A percentile compares a stretch with the other conserved stretches of the same genome.
Conservation (phyloP, 2,797 vertebrate genomes). For the Rhincodon typus region DNA sequence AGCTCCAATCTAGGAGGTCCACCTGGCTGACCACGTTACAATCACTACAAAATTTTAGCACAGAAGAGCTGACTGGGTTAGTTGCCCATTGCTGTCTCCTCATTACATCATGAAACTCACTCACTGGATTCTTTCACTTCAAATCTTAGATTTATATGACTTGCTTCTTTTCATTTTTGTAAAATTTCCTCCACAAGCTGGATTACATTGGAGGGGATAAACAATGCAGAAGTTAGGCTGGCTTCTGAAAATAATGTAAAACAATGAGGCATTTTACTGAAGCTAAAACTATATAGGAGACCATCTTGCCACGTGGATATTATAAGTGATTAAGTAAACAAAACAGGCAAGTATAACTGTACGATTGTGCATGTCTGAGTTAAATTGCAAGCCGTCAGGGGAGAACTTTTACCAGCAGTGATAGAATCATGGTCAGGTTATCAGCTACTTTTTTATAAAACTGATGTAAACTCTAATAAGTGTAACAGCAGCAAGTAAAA, state of each 20-base stretch:
- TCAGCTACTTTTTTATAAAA: neutral
- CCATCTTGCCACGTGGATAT: neutral
- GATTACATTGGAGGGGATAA: neutral
- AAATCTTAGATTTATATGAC: neutral
- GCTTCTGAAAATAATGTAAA: neutral
- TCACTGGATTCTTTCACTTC: no score
- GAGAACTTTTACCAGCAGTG: neutral
- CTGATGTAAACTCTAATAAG: neutral
- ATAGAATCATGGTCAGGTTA: neutral
- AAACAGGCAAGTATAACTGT: neutral
- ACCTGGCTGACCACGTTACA: no score
- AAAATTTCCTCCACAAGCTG: no score
- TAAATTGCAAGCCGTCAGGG: neutral
- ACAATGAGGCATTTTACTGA: neutral
- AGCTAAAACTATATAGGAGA: neutral
- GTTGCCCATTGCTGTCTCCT: no score
- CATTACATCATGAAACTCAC: no score
- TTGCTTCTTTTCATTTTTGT: neutral
- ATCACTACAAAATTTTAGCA: no score
- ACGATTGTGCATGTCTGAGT: neutral
- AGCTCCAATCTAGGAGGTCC: no score
- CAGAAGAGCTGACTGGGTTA: no score
- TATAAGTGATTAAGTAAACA: neutral
- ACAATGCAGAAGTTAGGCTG: neutral
- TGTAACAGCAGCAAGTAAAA: neutral